Evolutionary conservation across 2,888 invertebrate genomes (phyloP), one percentile per base, ranked within the genome.

Genomic region (Erebia epiphron): DNA sequence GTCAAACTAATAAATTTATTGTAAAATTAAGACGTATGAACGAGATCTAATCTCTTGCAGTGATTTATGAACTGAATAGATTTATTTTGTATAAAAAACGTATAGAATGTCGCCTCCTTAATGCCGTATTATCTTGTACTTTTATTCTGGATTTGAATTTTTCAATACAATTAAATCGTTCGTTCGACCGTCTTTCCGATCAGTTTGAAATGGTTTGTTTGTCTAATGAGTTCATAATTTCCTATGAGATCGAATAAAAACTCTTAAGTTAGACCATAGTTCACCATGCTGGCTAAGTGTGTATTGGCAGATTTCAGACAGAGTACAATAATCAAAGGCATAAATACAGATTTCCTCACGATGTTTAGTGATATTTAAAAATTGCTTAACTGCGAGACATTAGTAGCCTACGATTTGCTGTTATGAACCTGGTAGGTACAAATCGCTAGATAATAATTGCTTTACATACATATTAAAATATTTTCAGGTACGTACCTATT

Each of bases 11-110:
- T 89, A 90, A 89, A 92, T 91, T 90, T 87, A 87, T 85, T 84
- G 85, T 87, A 88, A 90, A 90, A 92, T 92, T 92, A 90, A 92
- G 91, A 89, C 86, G 85, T 90, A 90, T 83, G 81, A 82, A 81
- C 81, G 82, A 89, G 92, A 92, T 92, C 91, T 92, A 91, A 92
- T 92, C 92, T 89, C 67, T 49, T 73, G 72, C 76, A 65, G 79
- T 86, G 92, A 92, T 92, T 92, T 92, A 92, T 90, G 81, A 76
- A 72, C 77, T 77, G 83, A 86, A 86, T 86, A 89, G 90, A 91
- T 90, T 90, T 92, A 90, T 90, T 86, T 86, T 82, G 79, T 78
- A 80, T 64, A 72, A 80, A 81, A 81, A 82, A 76, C 58, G 63
- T 77, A 75, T 78, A 77, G 74, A 76, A 79, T 81, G 79, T 79